Base-by-base conservation (phyloP, 2,113 vertebrate species). In the Albula goreensis region DNA sequence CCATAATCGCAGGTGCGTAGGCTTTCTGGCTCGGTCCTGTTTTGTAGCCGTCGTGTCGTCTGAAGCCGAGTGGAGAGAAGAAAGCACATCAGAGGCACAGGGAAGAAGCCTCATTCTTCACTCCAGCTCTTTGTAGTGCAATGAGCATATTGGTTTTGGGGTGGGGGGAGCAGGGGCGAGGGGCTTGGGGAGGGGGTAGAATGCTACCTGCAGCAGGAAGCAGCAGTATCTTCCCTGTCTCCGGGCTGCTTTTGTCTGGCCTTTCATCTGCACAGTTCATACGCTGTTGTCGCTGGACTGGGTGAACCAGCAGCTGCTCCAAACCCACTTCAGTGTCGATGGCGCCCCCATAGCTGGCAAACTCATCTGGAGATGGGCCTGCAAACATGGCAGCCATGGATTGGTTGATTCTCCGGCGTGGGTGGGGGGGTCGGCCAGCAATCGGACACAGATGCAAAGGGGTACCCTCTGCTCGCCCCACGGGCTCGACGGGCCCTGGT, bases 41-140 rank as follows among this genome's bases (percentile, higher is more conserved):
- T 81, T 84, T 25, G 70, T 6, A 50, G 74, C 50, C 49, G 2
- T 78, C 80, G 51, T 56, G 66, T 82, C 79, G 87, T 49, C 57
- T n/a, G 66, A 74, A 81, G 41, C 11, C 56, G 31, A 87, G 83
- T 50, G 81, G 85, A 87, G 81, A 49, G 53, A 81, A 74, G 48
- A 78, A 89, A 49, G 86, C 85, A 90, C 93, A 92, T 93, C 91
- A 93, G 90, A 94, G 90, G 79, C 52, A 50, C 85, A 88, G 91
- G 88, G 90, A 86, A 85, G 88, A 88, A 90, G 91, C 89, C 56
- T 89, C 88, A 93, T 92, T 92, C 87, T 89, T 17, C 19, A 86
- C 88, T 90, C 83, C 31, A 89, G 87, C 82, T 86, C 90, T 96
- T 95, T 95, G 92, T 95, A 93, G 93, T 95, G 92, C 90, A 93